Conservation (phyloP, 2,888 invertebrate species). For the Andrena haemorrhoa region DNA sequence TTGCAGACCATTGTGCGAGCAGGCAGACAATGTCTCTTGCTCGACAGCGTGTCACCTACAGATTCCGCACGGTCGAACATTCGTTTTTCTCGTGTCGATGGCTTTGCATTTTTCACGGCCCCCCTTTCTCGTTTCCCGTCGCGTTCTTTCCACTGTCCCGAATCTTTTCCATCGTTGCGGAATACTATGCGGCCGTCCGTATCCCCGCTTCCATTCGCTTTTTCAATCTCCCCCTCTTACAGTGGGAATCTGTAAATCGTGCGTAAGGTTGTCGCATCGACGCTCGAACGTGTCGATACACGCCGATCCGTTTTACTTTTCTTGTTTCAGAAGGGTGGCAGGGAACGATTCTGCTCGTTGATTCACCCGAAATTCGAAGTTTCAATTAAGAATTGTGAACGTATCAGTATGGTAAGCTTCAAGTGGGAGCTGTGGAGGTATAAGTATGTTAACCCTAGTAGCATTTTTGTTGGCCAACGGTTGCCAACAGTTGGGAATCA, state of each 20-base stretch:
- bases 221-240: slow-evolving; percentile 13
- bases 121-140: slow-evolving; percentile 9
- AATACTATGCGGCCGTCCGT: slow-evolving; percentile 50
- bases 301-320: not conserved
- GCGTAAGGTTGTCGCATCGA: slow-evolving; percentile 46
- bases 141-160: slow-evolving; percentile 19
- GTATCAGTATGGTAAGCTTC: too few species aligned
- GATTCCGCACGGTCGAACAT: slow-evolving; percentile 70
- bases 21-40: slow-evolving; percentile 48
- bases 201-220: slow-evolving; percentile 41
- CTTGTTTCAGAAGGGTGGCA: not conserved
- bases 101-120: slow-evolving; percentile 69
- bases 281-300: slow-evolving; percentile 4
- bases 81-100: slow-evolving; percentile 69
- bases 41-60: slow-evolving; percentile 59
- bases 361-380: too few species aligned
- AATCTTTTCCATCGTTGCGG: slow-evolving; percentile 55
- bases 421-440: too few species aligned
- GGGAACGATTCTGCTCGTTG: too few species aligned
- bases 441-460: too few species aligned
- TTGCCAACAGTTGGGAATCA: too few species aligned
- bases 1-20: slow-evolving; percentile 31
- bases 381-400: too few species aligned
- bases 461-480: too few species aligned
- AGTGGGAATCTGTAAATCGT: slow-evolving; percentile 56